Percentiles rank a stretch among this genome's conserved stretches.
Evolutionary conservation across 2,888 invertebrate genomes (phyloP).

Genomic region (Ophion ventricosus): DNA sequence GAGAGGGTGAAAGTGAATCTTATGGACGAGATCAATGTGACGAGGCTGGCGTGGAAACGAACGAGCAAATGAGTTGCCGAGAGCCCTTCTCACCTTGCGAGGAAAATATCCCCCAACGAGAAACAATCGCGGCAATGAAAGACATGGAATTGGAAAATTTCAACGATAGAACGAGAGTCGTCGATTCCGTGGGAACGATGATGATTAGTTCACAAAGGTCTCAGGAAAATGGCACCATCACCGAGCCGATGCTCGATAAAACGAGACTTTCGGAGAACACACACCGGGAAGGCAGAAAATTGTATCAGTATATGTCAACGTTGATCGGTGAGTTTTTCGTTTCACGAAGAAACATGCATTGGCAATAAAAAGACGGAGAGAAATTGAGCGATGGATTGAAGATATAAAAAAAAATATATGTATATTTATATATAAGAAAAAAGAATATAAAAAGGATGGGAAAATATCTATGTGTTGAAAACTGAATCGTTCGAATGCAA

Average conservation of each 20-base stretch:
- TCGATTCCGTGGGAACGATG: slow-evolving; percentile 34
- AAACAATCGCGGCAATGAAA: slow-evolving; percentile 4
- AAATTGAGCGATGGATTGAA: not conserved
- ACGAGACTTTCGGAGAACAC: not conserved
- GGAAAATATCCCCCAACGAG: slow-evolving; percentile 30
- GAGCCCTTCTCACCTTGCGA: slow-evolving; percentile 5
- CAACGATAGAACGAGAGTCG: slow-evolving; percentile 37
- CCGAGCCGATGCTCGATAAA: slow-evolving; percentile 62
- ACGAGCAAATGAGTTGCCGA: not conserved
- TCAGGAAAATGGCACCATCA: slow-evolving; percentile 59
- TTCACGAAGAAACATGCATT: not conserved
- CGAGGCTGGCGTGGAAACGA: slow-evolving; percentile 14
- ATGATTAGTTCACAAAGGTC: slow-evolving; percentile 43
- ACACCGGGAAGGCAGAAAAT: slow-evolving; percentile 71
- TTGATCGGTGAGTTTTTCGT: slow-evolving; percentile 75
- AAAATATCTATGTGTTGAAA: too few relatives aligned
- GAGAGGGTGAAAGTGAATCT: slow-evolving; percentile 53
- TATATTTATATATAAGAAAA: too few relatives aligned
- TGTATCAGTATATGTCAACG: slow-evolving; percentile 76
- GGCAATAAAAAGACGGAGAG: not conserved
- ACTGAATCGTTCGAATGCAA: too few relatives aligned
- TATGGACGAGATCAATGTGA: slow-evolving; percentile 9
- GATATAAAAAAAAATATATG: too few relatives aligned
- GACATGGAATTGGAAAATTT: slow-evolving; percentile 57
- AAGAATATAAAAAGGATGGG: too few relatives aligned